phyloP scores from a whole-genome alignment of 2,113 vertebrate genomes.

The Colaptes auratus region DNA sequence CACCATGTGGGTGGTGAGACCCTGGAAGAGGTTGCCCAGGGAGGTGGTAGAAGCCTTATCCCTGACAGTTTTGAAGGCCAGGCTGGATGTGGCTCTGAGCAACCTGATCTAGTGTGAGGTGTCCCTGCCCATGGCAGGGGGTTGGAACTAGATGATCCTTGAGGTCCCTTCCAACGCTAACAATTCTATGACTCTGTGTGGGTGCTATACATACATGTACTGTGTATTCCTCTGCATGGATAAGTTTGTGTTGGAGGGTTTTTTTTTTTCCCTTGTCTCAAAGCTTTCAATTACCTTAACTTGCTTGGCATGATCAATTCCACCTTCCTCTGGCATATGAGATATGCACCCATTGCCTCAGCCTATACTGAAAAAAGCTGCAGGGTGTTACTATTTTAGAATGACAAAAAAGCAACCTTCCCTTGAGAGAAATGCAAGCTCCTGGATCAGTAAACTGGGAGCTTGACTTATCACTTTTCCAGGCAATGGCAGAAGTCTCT shows the following conservation, averaged over 20 bases:
- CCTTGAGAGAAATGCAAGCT: not conserved
- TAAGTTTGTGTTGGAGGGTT: not conserved
- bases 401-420: not conserved
- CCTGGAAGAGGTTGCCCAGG: too few relatives aligned
- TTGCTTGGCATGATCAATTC: not conserved
- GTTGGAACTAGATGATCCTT: too few relatives aligned
- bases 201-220: not conserved
- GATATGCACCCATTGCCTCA: not conserved
- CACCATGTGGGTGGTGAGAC: too few relatives aligned
- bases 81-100: too few relatives aligned
- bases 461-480: not conserved
- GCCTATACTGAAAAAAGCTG: not conserved
- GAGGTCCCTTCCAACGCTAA: too few relatives aligned
- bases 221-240: not conserved
- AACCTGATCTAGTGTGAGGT: too few relatives aligned
- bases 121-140: too few relatives aligned
- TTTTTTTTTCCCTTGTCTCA: not conserved
- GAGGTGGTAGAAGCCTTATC: too few relatives aligned
- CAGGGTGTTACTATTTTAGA: not conserved
- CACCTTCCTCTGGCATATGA: not conserved
- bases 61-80: too few relatives aligned
- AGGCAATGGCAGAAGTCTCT: not conserved
- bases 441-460: not conserved
- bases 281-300: not conserved
- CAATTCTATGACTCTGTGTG: not conserved